Evolutionary conservation across 1,140 invertebrate species (phyloP), one percentile per base, ranked within the genome.

Genomic region (Dolichoris vasculosae): DNA sequence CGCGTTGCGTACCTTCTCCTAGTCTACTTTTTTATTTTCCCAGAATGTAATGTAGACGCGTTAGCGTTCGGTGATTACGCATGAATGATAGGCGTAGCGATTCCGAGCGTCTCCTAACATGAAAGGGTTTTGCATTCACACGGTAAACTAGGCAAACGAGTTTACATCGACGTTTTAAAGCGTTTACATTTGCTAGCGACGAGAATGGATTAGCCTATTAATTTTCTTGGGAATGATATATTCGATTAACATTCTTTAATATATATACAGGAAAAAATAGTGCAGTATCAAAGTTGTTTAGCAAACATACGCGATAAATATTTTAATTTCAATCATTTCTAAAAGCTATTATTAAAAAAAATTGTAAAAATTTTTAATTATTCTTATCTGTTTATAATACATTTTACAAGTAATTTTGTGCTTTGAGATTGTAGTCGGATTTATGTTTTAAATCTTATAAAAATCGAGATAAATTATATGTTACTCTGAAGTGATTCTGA

Each of bases 81-180:
- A 80, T 46, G 78, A 67, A 80, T 80, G 78, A 48, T 20, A 38
- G 63, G 78, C 78, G 78, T 79, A 55, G 35, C 77, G 55, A 17
- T 59, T 35, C 77, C 77, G 73, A 7, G 73, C 30, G 73, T 75
- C 73, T 78, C 63, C 0, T 63, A 15, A 17, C 38, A 59, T 2
- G 35, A 69, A 69, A 38, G 64, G 64, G 11, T 38, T 38, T 35
- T 11, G 26, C 15, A 55, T 4, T 26, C 26, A 26, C 23, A 26
- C 55, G 23, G 23, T 4, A 4, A 7, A 26, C 20, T 26, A 59
- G 55, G 23, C 55, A 59, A 26, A 59, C 9, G 55, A 26, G n/a
- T n/a, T n/a, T n/a, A n/a, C n/a, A n/a, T n/a, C n/a, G n/a, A 17
- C 51, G 20, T 55, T 55, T 55, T 55, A 17, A 17, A 2, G 23